phyloP scores from a whole-genome alignment of 2,888 invertebrate genomes.

The Mystacides longicornis region DNA sequence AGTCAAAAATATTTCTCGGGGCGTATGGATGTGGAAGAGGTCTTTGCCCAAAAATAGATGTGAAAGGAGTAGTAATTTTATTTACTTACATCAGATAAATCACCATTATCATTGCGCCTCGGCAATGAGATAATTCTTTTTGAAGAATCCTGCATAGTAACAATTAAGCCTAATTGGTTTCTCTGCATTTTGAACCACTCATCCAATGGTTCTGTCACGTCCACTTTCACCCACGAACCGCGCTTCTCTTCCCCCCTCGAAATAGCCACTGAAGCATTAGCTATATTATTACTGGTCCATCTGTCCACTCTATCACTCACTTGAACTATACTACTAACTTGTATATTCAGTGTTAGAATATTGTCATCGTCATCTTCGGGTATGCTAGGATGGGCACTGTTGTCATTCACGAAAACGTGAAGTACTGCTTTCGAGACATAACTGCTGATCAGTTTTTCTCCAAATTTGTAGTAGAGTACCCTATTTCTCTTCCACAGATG shows the following conservation, averaged over 20 bases:
- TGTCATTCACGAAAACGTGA: slow-evolving; percentile 57
- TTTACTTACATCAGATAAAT: slow-evolving; percentile 5
- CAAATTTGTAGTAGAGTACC: slow-evolving; percentile 64
- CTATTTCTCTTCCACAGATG: slow-evolving; percentile 60
- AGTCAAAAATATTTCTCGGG: no score
- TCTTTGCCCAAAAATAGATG: no score
- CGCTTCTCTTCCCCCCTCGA: slow-evolving; percentile 44
- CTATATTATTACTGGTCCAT: slow-evolving; percentile 18
- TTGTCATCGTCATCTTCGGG: slow-evolving; percentile 28
- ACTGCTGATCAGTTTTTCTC: slow-evolving; percentile 61
- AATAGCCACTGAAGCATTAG: slow-evolving; percentile 37
- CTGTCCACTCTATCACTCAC: slow-evolving; percentile 32
- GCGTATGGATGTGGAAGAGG: no score
- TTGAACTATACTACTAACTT: slow-evolving; percentile 35
- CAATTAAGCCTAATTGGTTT: slow-evolving; percentile 68
- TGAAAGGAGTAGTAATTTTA: no score
- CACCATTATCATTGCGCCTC: slow-evolving; percentile 6
- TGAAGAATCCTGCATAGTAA: slow-evolving; percentile 59
- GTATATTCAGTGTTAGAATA: slow-evolving; percentile 13
- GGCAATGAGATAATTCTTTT: slow-evolving; percentile 60
- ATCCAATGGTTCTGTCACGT: slow-evolving; percentile 65
- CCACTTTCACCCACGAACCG: slow-evolving; percentile 68
- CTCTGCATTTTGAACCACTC: slow-evolving; percentile 71
- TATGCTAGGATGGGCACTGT: slow-evolving; percentile 22
- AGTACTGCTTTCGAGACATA: slow-evolving; percentile 62